These are phyloP conservation scores for Caenorhabditis brenneri DNA, from an alignment of 1,140 invertebrate species.

Conservation along the genomic window DNA sequence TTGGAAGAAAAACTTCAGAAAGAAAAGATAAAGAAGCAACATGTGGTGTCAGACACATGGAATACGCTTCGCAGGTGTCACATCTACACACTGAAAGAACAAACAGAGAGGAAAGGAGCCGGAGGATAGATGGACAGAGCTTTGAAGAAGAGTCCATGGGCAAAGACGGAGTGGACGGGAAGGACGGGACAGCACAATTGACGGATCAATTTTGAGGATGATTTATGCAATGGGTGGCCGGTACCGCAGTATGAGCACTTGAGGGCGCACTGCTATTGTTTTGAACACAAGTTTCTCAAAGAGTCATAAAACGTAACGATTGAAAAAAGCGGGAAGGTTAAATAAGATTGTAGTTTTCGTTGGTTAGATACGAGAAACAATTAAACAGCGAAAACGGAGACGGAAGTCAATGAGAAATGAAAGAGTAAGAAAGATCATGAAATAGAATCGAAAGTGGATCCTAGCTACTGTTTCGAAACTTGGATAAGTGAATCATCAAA, in stretches of 20 bases:
- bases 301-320: not conserved
- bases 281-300: not conserved
- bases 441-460: not conserved
- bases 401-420: slow-evolving; percentile 8
- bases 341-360: not conserved
- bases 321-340: not conserved
- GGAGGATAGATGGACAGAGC: not conserved
- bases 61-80: slow-evolving; percentile 22
- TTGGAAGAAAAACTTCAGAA: slow-evolving; percentile 1
- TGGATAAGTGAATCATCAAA: not conserved
- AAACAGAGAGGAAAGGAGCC: not conserved
- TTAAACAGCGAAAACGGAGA: not conserved
- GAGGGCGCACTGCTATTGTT: not conserved
- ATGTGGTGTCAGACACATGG: slow-evolving; percentile 23
- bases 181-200: not conserved
- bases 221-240: slow-evolving; percentile 36
- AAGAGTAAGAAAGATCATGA: not conserved
- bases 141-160: not conserved
- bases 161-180: slow-evolving; percentile 23
- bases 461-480: not conserved
- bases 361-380: not conserved
- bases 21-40: not conserved
- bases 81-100: not conserved
- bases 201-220: slow-evolving; percentile 39
- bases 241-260: not conserved